These are phyloP conservation scores for Tachuris rubrigastra DNA, from an alignment of 2,113 vertebrate genomes.

Conservation along the genomic window DNA sequence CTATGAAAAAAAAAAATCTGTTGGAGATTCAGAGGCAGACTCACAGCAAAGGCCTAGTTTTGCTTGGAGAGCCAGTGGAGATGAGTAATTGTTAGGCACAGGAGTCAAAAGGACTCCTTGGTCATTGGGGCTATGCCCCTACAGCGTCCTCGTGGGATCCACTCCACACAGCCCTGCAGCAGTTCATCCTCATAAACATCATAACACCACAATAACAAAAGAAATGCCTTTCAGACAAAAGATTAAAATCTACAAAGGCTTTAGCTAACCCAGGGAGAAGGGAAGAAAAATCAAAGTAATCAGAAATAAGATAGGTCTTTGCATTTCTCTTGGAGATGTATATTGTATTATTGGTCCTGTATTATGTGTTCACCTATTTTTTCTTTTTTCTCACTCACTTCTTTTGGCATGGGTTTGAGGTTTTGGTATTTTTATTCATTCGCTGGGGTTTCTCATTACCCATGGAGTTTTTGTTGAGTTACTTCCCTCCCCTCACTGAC, in stretches of 20 bases:
- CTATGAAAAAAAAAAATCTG: background rate
- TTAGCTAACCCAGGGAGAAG: background rate
- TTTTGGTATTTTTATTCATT: background rate
- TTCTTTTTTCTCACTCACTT: background rate
- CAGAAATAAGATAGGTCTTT: background rate
- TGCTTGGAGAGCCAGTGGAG: background rate
- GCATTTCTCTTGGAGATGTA: background rate
- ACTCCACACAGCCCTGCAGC: background rate
- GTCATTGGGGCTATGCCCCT: background rate
- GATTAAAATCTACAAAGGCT: background rate
- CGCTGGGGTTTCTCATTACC: background rate
- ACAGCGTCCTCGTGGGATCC: rapidly evolving
- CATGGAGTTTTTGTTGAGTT: background rate
- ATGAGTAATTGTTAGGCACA: background rate
- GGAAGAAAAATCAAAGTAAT: background rate
- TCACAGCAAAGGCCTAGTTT: background rate
- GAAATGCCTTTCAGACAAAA: background rate
- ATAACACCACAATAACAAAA: background rate
- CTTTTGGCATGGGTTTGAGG: background rate
- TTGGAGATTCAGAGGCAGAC: background rate
- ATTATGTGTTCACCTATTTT: background rate
- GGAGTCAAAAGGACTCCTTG: background rate
- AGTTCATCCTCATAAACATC: background rate
- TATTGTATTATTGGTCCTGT: background rate
- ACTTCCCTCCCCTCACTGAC: background rate